A percentile compares a stretch with the other conserved stretches of the same genome.
Conservation (phyloP, 1,140 invertebrate genomes). For the Neuroterus valhalla region DNA sequence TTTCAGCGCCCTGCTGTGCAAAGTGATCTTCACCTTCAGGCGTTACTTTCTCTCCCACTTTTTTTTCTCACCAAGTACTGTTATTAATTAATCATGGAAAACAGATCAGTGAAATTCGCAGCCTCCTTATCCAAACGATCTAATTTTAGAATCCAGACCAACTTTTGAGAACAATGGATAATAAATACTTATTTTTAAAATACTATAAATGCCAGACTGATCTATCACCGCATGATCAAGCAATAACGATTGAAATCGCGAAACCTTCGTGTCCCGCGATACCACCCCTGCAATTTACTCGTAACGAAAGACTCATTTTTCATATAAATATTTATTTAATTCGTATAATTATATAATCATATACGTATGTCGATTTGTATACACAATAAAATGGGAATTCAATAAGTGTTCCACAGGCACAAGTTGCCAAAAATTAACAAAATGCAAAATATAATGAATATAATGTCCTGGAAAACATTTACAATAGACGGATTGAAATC, state of each 20-base stretch:
- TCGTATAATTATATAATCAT: slow-evolving; percentile 40
- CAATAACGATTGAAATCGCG: background rate
- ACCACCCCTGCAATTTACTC: slow-evolving; percentile 64
- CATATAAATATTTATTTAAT: slow-evolving; percentile 71
- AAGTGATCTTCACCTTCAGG: slow-evolving; percentile 33
- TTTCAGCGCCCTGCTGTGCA: slow-evolving; percentile 28
- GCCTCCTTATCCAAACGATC: background rate
- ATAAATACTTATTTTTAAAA: slow-evolving; percentile 30
- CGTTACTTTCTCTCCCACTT: background rate
- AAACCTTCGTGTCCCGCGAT: slow-evolving; percentile 67
- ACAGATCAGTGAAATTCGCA: slow-evolving; percentile 5
- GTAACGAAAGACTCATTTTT: slow-evolving; percentile 58
- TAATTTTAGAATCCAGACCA: background rate
- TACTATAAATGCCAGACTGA: slow-evolving; percentile 28
- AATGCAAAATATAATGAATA: slow-evolving; percentile 58
- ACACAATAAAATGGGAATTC: slow-evolving; percentile 49
- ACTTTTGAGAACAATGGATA: background rate
- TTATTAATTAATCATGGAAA: slow-evolving; percentile 19
- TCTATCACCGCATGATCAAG: slow-evolving; percentile 10
- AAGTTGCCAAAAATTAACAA: slow-evolving; percentile 66
- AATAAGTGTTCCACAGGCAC: slow-evolving; percentile 74
- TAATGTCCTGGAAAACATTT: slow-evolving; percentile 55
- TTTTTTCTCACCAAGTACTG: background rate
- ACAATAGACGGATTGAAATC: slow-evolving; percentile 42
- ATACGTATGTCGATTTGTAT: slow-evolving; percentile 34